Conservation (phyloP, 92 coral and sea anemone genomes). For the Palythoa grandis region DNA sequence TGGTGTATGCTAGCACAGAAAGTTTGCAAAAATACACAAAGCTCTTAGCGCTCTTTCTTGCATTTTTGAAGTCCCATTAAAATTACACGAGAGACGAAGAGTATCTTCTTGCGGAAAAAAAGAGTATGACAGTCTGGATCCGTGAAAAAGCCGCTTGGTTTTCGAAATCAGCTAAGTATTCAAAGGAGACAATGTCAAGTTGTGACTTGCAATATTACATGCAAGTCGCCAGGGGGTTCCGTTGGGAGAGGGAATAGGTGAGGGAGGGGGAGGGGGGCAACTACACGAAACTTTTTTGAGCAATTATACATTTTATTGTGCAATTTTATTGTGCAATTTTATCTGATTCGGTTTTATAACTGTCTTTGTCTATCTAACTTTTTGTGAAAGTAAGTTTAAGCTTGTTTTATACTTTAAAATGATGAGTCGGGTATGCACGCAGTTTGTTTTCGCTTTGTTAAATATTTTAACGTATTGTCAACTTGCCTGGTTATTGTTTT, state of each 20-base stretch:
- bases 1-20: not conserved
- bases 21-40: conserved; percentile 1
- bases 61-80: not conserved
- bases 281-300: conserved; percentile 11
- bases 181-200: conserved; percentile 14
- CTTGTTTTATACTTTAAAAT: conserved; percentile 17
- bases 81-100: not conserved
- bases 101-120: conserved; percentile 11
- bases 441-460: conserved; percentile 27
- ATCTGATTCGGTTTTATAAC: conserved; percentile 15
- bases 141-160: conserved; percentile 22
- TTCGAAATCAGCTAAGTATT: conserved; percentile 1
- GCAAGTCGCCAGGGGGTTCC: not conserved
- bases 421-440: conserved; percentile 27
- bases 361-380: conserved; percentile 12
- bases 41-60: conserved; percentile 20
- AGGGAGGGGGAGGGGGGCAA: not conserved
- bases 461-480: conserved; percentile 18
- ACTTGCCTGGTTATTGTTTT: conserved; percentile 6
- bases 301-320: not conserved
- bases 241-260: not conserved
- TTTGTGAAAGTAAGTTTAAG: conserved; percentile 28
- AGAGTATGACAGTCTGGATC: conserved; percentile 11
- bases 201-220: not conserved
- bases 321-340: conserved; percentile 4